Percentiles rank a stretch among this genome's conserved stretches.
Conservation (phyloP, 2,888 invertebrate species). For the Eretmocerus hayati region DNA sequence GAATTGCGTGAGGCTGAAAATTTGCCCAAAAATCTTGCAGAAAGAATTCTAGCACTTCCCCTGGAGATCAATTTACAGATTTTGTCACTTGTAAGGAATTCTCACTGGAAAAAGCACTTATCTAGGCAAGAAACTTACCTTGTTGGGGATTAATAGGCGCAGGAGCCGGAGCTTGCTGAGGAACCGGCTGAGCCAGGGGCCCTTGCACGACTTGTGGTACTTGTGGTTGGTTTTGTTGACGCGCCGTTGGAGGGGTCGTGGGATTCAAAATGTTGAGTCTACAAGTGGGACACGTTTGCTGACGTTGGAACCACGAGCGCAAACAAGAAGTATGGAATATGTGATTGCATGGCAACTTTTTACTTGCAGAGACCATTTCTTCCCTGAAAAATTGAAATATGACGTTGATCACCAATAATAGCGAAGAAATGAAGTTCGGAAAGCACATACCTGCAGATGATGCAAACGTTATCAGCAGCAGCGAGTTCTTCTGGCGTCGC, state of each 20-base stretch:
- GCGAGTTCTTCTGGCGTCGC: slow-evolving; percentile 87
- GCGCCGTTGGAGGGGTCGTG: slow-evolving; percentile 27
- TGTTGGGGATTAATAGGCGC: slow-evolving; percentile 14
- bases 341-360: slow-evolving; percentile 97
- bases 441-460: slow-evolving; percentile 73
- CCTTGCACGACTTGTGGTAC: slow-evolving; percentile 34
- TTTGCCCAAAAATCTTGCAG: no score
- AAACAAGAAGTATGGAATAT: slow-evolving; percentile 98
- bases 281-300: slow-evolving; percentile 99
- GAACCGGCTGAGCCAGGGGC: slow-evolving; percentile 34
- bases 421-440: background rate
- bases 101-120: no score
- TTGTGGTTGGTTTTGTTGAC: slow-evolving; percentile 42
- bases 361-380: slow-evolving; percentile 68
- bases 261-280: slow-evolving; percentile 72
- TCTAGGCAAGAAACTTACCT: no score
- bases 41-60: no score
- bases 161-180: slow-evolving; percentile 20
- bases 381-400: slow-evolving; percentile 47
- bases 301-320: slow-evolving; percentile 98
- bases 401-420: background rate
- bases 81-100: no score
- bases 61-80: no score
- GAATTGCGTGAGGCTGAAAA: slow-evolving; percentile 31
- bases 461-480: slow-evolving; percentile 94